Evolutionary conservation across 2,113 vertebrate genomes (phyloP).

Genomic region (Myrmecobius fasciatus): DNA sequence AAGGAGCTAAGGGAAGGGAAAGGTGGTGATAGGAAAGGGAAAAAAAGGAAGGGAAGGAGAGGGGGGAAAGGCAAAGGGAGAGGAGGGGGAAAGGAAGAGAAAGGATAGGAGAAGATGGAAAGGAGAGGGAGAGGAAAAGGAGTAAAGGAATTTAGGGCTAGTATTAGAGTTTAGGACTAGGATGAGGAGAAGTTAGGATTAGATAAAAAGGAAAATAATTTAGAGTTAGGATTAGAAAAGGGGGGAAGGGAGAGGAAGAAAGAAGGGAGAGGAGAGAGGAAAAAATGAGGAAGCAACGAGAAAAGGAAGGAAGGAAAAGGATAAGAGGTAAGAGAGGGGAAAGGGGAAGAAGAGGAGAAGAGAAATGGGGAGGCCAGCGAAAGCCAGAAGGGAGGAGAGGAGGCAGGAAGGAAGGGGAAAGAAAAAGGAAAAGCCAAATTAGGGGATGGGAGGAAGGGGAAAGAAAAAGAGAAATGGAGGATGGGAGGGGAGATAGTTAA

Average conservation of each 20-base stretch:
- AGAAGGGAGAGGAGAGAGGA: no score
- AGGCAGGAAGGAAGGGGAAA: background rate
- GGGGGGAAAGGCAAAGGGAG: background rate
- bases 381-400: background rate
- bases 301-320: fast-evolving
- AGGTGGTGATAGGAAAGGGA: no score
- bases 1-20: background rate
- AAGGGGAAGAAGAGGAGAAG: background rate
- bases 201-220: background rate
- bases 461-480: background rate
- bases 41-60: no score
- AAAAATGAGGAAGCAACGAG: background rate
- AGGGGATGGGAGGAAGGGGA: no score
- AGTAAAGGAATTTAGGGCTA: background rate
- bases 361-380: no score
- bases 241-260: background rate
- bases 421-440: background rate
- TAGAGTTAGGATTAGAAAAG: background rate
- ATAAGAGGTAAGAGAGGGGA: background rate
- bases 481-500: no score
- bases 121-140: background rate
- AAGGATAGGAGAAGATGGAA: background rate
- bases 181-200: background rate
- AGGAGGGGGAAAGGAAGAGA: background rate
- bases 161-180: background rate